Percentiles rank a stretch among this genome's conserved stretches.
These are phyloP conservation scores for Romanomermis culicivorax DNA, from an alignment of 2,888 invertebrate genomes.

Conservation along the genomic window DNA sequence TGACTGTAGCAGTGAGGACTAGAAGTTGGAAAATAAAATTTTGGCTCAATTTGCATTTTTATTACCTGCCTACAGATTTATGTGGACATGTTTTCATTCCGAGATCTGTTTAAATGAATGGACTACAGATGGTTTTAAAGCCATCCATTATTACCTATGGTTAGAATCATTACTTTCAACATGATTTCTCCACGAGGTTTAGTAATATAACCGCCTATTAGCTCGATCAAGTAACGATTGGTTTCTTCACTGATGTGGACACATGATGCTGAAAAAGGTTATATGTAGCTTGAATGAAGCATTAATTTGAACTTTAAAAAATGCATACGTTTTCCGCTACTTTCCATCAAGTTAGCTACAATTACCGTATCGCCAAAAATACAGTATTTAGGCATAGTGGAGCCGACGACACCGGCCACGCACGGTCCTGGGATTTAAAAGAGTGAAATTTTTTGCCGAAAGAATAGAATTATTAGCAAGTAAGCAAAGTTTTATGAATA, in stretches of 20 bases:
- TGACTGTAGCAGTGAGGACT: too few species aligned
- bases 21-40: too few species aligned
- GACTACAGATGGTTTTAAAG: too few species aligned
- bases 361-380: constrained; percentile 10
- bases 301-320: too few species aligned
- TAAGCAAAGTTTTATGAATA: too few species aligned
- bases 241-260: constrained; percentile 9
- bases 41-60: too few species aligned
- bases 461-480: too few species aligned
- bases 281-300: too few species aligned
- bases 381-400: constrained; percentile 9
- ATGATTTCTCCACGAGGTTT: constrained; percentile 7
- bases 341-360: constrained; percentile 5
- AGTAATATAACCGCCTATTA: constrained; percentile 6
- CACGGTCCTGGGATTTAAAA: constrained; percentile 1
- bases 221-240: constrained; percentile 4
- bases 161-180: constrained; percentile 5
- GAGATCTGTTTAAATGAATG: too few species aligned
- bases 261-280: constrained; percentile 5
- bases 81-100: too few species aligned
- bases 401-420: constrained; percentile 9
- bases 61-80: too few species aligned
- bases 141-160: too few species aligned
- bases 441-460: constrained; percentile 1
- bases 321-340: constrained; percentile 6